Base-by-base conservation (phyloP, 2,113 vertebrate species). In the Eubucco bourcierii region DNA sequence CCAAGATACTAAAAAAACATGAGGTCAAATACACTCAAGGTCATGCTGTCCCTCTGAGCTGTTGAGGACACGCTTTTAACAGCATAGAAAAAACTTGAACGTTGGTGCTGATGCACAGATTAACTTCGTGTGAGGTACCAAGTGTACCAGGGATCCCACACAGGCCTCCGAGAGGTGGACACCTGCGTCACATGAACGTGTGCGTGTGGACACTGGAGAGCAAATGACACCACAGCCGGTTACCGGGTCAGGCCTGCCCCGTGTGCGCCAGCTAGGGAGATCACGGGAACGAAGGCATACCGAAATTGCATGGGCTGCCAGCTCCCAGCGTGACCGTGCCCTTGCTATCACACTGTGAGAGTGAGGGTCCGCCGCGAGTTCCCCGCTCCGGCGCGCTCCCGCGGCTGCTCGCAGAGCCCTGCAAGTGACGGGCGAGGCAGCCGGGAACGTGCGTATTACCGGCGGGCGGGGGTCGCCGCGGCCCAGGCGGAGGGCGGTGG, bases 1-100 rank as follows among this genome's bases (percentile, higher is more conserved):
- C 65, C n/a, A 29, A 76, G 55, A 31, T 19, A 33, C 63, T 39
- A 20, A 71, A 73, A 55, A n/a, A 63, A 65, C 25, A 3, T 2
- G 39, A 71, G 76, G 89, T 74, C 75, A 33, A 18, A 50, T 9
- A 5, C 59, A 2, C 21, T 90, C 94, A 96, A 96, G 94, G 91
- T 96, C 94, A 82, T 56, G 0, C 28, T 0, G 66, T 52, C 50
- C 9, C 44, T 33, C 21, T 9, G 1, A 37, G 33, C 53, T 21
- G 33, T 3, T 15, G 53, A 46, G 60, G 37, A 61, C 25, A 27
- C 80, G 63, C 9, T 46, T 71, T 46, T 71, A 82, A 70, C 14
- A 13, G 2, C 0, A 27, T 3, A 7, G 85, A 17, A 55, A 79
- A 76, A 76, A 20, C 29, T 24, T 18, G 59, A 17, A 9, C 9